These are phyloP conservation scores for Martes martes DNA, from an alignment of 2,113 vertebrate species.

Conservation along the genomic window DNA sequence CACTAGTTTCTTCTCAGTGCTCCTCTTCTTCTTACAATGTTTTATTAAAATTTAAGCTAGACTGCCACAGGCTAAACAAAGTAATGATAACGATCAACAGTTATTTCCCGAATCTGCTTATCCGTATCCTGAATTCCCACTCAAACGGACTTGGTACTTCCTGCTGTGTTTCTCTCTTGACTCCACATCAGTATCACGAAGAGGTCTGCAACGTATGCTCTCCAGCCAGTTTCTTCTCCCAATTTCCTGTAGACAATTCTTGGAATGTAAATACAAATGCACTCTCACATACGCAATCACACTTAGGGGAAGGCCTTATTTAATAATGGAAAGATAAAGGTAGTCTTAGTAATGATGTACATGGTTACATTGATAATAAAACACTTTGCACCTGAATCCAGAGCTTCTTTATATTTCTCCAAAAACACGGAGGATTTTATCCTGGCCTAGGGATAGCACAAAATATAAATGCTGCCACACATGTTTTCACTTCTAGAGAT, in stretches of 20 bases:
- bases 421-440: neutral
- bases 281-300: neutral
- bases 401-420: neutral
- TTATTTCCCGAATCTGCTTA: neutral
- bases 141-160: neutral
- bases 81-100: neutral
- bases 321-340: neutral
- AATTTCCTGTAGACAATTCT: neutral
- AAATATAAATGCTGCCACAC: neutral
- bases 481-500: neutral
- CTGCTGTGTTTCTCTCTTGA: neutral
- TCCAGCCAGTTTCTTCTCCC: neutral
- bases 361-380: neutral
- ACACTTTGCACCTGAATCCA: neutral
- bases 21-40: neutral
- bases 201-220: fast-evolving
- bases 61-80: neutral
- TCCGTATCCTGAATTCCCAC: neutral
- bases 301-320: neutral
- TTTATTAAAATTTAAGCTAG: neutral
- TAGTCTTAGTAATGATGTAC: neutral
- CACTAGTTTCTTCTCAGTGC: neutral
- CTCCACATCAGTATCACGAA: neutral
- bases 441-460: neutral
- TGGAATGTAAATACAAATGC: neutral